Conservation (phyloP, 2,113 vertebrate genomes). For the Lepisosteus osseus region DNA sequence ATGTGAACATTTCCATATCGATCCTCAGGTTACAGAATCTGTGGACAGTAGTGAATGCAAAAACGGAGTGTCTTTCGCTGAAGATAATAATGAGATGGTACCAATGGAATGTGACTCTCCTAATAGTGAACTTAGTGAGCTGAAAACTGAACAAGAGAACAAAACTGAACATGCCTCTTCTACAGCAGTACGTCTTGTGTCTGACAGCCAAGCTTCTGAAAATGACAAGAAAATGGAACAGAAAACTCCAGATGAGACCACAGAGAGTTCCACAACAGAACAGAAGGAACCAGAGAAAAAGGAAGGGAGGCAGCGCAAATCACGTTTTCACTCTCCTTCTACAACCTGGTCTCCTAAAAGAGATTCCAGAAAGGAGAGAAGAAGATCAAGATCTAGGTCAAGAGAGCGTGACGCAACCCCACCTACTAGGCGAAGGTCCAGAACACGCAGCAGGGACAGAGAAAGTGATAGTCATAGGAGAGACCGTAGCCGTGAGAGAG, state of each 20-base stretch:
- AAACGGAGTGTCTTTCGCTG: conserved; percentile 46
- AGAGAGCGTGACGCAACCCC: conserved; percentile 53
- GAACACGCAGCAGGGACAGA: conserved; percentile 71
- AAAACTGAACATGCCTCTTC: conserved; percentile 16
- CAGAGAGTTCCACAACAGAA: conserved; percentile 24
- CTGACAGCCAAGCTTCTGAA: conserved; percentile 10
- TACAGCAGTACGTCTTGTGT: conserved; percentile 17
- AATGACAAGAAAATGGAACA: not conserved
- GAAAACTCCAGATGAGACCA: conserved; percentile 9
- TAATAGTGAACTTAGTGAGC: conserved; percentile 69
- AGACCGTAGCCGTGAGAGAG: conserved; percentile 74
- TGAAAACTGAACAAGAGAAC: conserved; percentile 43
- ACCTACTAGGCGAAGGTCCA: conserved; percentile 68
- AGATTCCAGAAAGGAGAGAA: conserved; percentile 60
- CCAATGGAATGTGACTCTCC: conserved; percentile 90
- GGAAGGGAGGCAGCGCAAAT: conserved; percentile 62
- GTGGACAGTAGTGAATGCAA: conserved; percentile 30
- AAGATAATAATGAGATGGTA: conserved; percentile 78
- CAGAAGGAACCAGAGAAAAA: conserved; percentile 49
- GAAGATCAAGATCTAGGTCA: conserved; percentile 64
- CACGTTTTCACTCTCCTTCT: conserved; percentile 91
- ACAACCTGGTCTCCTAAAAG: conserved; percentile 88
- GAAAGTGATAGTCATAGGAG: conserved; percentile 61
- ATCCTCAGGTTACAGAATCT: not conserved
- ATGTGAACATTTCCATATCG: not conserved